A percentile compares a stretch with the other conserved stretches of the same genome.
phyloP scores from a whole-genome alignment of 1,140 invertebrate genomes.

The Penaeus vannamei region DNA sequence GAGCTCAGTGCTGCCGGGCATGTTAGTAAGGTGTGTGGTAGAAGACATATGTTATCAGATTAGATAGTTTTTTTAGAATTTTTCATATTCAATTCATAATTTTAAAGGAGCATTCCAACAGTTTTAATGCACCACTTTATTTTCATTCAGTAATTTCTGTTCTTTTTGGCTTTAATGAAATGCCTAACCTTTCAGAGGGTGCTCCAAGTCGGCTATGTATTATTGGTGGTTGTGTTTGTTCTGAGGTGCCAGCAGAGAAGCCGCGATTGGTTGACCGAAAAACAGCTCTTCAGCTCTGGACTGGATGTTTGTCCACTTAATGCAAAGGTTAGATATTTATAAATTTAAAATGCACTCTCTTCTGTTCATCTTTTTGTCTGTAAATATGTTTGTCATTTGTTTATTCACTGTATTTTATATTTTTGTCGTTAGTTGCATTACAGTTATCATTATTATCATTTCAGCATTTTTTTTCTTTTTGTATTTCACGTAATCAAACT shows the following conservation, averaged over 20 bases:
- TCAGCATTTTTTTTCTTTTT: too few relatives aligned
- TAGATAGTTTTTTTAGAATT: slow-evolving; percentile 64
- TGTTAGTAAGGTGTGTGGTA: slow-evolving; percentile 51
- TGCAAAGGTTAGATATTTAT: slow-evolving; percentile 74
- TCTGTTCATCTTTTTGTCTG: slow-evolving; percentile 72
- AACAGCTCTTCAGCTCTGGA: slow-evolving; percentile 81
- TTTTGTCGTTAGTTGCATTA: too few relatives aligned
- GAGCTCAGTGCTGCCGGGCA: slow-evolving; percentile 67
- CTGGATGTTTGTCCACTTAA: slow-evolving; percentile 72
- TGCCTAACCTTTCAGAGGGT: slow-evolving; percentile 41
- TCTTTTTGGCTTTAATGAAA: background rate
- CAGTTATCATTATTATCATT: too few relatives aligned
- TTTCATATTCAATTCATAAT: slow-evolving; percentile 77
- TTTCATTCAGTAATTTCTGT: background rate
- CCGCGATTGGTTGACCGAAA: slow-evolving; percentile 85
- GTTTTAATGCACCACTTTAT: background rate
- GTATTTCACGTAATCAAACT: too few relatives aligned
- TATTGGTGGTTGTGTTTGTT: slow-evolving; percentile 73
- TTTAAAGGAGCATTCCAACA: slow-evolving; percentile 76
- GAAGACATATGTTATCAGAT: background rate
- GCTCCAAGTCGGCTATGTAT: slow-evolving; percentile 51
- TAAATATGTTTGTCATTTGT: too few relatives aligned
- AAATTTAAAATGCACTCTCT: slow-evolving; percentile 86
- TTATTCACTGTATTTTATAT: too few relatives aligned
- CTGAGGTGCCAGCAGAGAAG: slow-evolving; percentile 81